Base-by-base conservation (phyloP, 2,113 vertebrate species). In the Odontophorus gujanensis region DNA sequence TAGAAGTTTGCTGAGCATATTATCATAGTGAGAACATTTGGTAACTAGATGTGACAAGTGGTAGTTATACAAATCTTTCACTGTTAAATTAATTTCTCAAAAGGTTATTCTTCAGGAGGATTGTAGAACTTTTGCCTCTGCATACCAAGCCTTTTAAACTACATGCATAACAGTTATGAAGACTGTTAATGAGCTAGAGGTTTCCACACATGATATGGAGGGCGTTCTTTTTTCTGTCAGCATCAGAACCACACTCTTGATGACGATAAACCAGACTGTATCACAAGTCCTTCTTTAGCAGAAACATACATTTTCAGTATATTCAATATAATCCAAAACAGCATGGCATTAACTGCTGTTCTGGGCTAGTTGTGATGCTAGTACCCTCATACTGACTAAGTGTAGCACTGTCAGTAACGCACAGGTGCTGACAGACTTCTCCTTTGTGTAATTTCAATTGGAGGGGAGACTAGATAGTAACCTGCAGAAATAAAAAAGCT, bases 221-320 rank as follows among this genome's bases (percentile, higher is more conserved):
- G 20, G 14, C 0, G 0, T 79, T n/a, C 17, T 81, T 25, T 84
- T 66, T 61, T 55, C n/a, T 71, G 21, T 36, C 45, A 76, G 0
- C n/a, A 30, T 61, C 22, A 61, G 40, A 81, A 19, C 19, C 32
- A 66, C 34, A 50, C 32, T n/a, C 11, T 28, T 21, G 13, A 17
- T 85, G 58, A 40, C 42, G 32, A 40, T 40, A 88, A 43, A 22
- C 45, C 10, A 34, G 48, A 66, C 15, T 20, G 42, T 22, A 36
- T 62, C 59, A 73, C 24, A 42, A 21, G 12, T 77, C 40, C 51
- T 51, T 75, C 25, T 61, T 65, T 45, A 62, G 34, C 0, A 2
- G 74, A 71, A 85, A n/a, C 34, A 34, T 79, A 18, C 7, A 9
- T 63, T 66, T 93, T 45, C 48, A 83, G 20, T 34, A 72, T 40